A percentile compares a stretch with the other conserved stretches of the same genome.
phyloP scores from a whole-genome alignment of 2,888 invertebrate genomes.

The Acleris holmiana region DNA sequence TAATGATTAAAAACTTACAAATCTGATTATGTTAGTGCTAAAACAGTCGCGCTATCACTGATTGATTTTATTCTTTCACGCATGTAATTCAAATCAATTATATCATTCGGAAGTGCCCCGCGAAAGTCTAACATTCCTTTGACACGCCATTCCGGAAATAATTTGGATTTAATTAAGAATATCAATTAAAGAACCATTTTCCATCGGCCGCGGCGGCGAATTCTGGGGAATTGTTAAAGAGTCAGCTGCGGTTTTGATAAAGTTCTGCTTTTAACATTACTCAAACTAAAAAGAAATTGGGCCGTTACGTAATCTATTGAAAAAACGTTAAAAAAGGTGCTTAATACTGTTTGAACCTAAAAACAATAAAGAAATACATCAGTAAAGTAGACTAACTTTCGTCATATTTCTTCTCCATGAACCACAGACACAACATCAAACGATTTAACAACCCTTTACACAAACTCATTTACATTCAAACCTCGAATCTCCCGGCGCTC shows the following conservation, averaged over 20 bases:
- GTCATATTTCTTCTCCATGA: background rate
- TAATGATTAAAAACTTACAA: too few relatives aligned
- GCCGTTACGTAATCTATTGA: too few relatives aligned
- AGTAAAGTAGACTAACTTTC: background rate
- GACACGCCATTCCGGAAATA: slow-evolving; percentile 28
- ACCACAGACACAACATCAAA: slow-evolving; percentile 2
- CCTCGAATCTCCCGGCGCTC: slow-evolving; percentile 7
- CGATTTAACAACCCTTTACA: background rate
- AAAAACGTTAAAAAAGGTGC: too few relatives aligned
- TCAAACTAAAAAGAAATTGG: too few relatives aligned
- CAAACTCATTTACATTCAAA: slow-evolving; percentile 1
- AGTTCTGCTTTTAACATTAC: too few relatives aligned
- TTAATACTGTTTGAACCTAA: background rate
- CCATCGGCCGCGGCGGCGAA: slow-evolving; percentile 9
- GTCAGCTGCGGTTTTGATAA: too few relatives aligned
- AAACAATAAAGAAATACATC: background rate
- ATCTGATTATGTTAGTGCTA: too few relatives aligned
- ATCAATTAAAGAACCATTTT: slow-evolving; percentile 27
- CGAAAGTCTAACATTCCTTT: slow-evolving; percentile 20
- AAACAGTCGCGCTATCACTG: background rate
- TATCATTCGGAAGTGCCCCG: slow-evolving; percentile 9
- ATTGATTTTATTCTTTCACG: background rate
- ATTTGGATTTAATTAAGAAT: slow-evolving; percentile 30
- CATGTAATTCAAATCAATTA: background rate
- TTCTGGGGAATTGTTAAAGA: too few relatives aligned